These are phyloP conservation scores for Acrossocheilus fasciatus DNA, from an alignment of 2,797 vertebrate species.

Conservation along the genomic window DNA sequence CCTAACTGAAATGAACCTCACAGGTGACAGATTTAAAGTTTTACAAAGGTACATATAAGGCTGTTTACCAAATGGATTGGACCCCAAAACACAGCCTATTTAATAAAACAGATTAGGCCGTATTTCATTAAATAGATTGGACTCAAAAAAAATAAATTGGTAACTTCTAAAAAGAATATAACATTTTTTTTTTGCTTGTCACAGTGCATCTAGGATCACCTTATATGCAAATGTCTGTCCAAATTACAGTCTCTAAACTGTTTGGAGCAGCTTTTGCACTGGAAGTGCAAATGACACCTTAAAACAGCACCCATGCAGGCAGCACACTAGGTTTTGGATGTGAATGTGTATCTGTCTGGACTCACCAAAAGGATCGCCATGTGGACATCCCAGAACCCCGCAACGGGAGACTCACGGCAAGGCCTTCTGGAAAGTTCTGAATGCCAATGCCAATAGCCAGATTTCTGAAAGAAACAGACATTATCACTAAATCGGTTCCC, in stretches of 20 bases:
- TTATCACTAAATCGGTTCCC: conserved; percentile 20
- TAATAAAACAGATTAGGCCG: not conserved
- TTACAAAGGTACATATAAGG: not conserved
- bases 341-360: not conserved
- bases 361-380: conserved; percentile 93
- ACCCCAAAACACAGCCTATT: not conserved
- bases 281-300: not conserved
- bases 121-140: not conserved
- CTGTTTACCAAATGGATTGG: not conserved
- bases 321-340: not conserved
- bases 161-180: not conserved
- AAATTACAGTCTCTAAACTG: not conserved
- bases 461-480: conserved; percentile 80
- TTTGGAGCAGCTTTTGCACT: not conserved
- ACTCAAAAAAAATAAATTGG: too few species aligned
- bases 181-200: not conserved
- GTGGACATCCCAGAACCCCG: conserved; percentile 87
- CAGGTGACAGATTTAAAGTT: not conserved
- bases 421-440: conserved; percentile 97
- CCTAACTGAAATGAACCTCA: not conserved
- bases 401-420: conserved; percentile 94
- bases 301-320: too few species aligned
- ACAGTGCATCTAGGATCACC: not conserved
- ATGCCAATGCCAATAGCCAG: conserved; percentile 95
- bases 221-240: not conserved